phyloP scores from a whole-genome alignment of 2,888 invertebrate species.

The Anthoptus insignis region DNA sequence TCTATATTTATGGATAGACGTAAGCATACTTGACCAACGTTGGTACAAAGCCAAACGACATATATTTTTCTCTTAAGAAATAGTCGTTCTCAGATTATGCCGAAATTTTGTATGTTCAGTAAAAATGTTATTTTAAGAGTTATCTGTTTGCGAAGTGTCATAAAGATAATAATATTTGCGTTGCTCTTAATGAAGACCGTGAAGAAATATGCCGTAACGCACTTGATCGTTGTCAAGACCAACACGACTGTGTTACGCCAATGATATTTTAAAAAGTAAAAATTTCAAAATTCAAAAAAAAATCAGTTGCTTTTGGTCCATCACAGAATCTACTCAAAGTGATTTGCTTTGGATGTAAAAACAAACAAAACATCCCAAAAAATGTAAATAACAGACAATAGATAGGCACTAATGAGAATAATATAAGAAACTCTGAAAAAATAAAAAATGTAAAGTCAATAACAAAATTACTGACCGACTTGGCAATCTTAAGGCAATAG shows the following conservation, averaged over 20 bases:
- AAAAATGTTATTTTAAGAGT: slow-evolving; percentile 22
- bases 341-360: too few species aligned
- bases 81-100: slow-evolving; percentile 8
- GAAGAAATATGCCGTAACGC: not conserved
- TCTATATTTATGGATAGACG: not conserved
- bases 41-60: slow-evolving; percentile 23
- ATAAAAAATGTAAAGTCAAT: too few species aligned
- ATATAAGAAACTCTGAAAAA: too few species aligned
- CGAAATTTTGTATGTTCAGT: slow-evolving; percentile 16
- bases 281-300: not conserved
- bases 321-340: too few species aligned
- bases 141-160: slow-evolving; percentile 18
- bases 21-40: slow-evolving; percentile 5
- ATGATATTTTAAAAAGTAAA: too few species aligned
- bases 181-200: slow-evolving; percentile 15
- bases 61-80: not conserved
- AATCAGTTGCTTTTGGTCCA: too few species aligned
- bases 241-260: not conserved
- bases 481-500: too few species aligned
- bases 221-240: not conserved
- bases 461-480: too few species aligned
- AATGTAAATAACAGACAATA: too few species aligned
- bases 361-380: too few species aligned
- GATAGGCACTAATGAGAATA: too few species aligned
- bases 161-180: slow-evolving; percentile 27